Evolutionary conservation across 2,113 vertebrate species (phyloP), one percentile per base, ranked within the genome.

Genomic region (Osmerus eperlanus): DNA sequence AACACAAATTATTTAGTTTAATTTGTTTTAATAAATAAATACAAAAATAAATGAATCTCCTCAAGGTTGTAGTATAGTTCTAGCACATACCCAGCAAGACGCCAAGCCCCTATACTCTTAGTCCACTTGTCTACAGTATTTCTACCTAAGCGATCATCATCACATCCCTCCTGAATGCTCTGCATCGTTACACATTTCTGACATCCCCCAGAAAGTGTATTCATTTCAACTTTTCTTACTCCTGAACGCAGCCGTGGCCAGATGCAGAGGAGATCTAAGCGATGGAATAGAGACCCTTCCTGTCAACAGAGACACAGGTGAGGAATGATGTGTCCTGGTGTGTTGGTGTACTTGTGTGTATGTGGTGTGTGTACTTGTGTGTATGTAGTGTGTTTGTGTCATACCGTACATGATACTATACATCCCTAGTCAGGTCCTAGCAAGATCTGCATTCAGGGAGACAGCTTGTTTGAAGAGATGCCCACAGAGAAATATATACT

Each of bases 11-110:
- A 52, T 73, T 19, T 77, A 51, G 76, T 88, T 88, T 77, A 85
- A 80, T 86, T 68, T 2, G 64, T 71, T 93, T 93, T 92, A 89
- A 91, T 93, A 92, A 91, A 91, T 90, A 92, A 86, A 86, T 86
- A 92, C 75, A 92, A 92, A 93, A 91, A 92, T 89, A 91, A 86
- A 86, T 90, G 84, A 80, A 89, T 85, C 79, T 88, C 82, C 76
- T 78, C 75, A 79, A 89, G 84, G 84, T 72, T 36, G 7, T 36
- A 36, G 32, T 36, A 36, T 7, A 3, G 32, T 36, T 36, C 32
- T 36, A 36, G 32, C 32, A 36, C 32, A 36, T 36, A 36, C 4
- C 4, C 32, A 1, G 32, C 1, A 4, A 70, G 73, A 81, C 85
- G 85, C 84, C 77, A 87, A 65, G 84, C 86, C 89, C 81, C 73